Base-by-base conservation (phyloP, 2,113 vertebrate genomes). In the Vulpes ferrilata region DNA sequence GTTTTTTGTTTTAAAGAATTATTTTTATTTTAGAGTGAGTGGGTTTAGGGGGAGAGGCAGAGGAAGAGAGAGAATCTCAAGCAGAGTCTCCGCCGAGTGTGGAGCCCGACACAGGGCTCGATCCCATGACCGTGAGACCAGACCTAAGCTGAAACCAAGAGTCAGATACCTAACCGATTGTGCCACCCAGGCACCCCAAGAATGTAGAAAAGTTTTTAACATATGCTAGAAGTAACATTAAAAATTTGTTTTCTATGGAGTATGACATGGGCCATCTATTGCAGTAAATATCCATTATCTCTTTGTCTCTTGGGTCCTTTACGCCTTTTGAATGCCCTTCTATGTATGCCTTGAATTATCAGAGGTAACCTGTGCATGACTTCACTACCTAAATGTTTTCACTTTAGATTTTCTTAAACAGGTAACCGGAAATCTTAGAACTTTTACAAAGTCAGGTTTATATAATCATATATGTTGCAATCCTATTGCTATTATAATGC, bases 371-470 rank as follows among this genome's bases (percentile, higher is more conserved):
- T 82, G 23, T 91, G 9, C 16, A n/a, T 62, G 4, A 53, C 22
- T 86, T 51, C 11, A 5, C 11, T n/a, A 15, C 74, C 17, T 78
- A 73, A 93, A 43, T 76, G 12, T 90, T 74, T 80, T 90, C 23
- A 10, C 30, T 93, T 88, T 93, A 59, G 35, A 80, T 83, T 88
- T 89, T 96, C 55, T 95, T 74, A 88, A 93, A 38, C 12, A 95
- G 12, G 32, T 88, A 35, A 67, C 60, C 16, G n/a, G 71, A 97
- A 95, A 79, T 93, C 35, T 73, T 59, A 59, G 25, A 32, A 30
- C 20, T 76, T 78, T 71, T 74, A 64, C 51, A 80, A 53, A 89
- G 78, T 65, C 17, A 69, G 15, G 55, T 81, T 86, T 79, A 69
- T 87, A 17, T 64, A 3, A 78, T 90, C 17, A 59, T 88, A 25